Conservation (phyloP, 2,888 invertebrate species). For the Lagria hirta region DNA sequence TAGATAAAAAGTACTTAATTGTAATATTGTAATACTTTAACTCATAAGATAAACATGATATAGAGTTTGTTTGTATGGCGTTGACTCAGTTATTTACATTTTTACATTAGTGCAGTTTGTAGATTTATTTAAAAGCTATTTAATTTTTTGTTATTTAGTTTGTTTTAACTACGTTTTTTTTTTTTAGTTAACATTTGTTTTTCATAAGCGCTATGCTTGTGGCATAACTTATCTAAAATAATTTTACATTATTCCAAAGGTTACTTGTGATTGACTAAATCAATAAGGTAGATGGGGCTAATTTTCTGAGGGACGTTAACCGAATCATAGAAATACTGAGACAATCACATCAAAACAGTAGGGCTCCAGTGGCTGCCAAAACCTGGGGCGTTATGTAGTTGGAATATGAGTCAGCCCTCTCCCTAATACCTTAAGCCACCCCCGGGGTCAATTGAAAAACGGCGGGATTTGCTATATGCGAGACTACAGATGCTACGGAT, state of each 20-base stretch:
- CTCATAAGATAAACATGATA: too few relatives aligned
- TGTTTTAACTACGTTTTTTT: too few relatives aligned
- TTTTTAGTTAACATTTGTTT: too few relatives aligned
- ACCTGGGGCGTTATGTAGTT: slow-evolving; percentile 31
- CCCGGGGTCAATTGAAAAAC: slow-evolving; percentile 39
- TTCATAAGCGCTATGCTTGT: too few relatives aligned
- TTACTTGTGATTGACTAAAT: slow-evolving; percentile 31
- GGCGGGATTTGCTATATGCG: slow-evolving; percentile 27
- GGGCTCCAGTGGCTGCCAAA: slow-evolving; percentile 30
- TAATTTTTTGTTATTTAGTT: too few relatives aligned
- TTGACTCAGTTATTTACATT: too few relatives aligned
- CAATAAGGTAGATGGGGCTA: slow-evolving; percentile 35
- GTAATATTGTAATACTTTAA: too few relatives aligned
- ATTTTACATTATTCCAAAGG: too few relatives aligned
- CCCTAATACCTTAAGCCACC: slow-evolving; percentile 42
- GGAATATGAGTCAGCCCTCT: slow-evolving; percentile 35
- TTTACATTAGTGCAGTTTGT: too few relatives aligned
- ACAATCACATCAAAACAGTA: slow-evolving; percentile 43
- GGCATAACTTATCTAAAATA: slow-evolving; percentile 3
- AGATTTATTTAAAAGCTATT: too few relatives aligned
- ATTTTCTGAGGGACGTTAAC: slow-evolving; percentile 34
- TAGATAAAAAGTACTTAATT: too few relatives aligned
- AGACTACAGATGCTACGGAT: slow-evolving; percentile 34
- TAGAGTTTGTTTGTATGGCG: too few relatives aligned
- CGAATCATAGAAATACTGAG: slow-evolving; percentile 41